These are phyloP conservation scores for Drosophila kepulauana DNA, from an alignment of 1,140 invertebrate genomes.

Conservation along the genomic window DNA sequence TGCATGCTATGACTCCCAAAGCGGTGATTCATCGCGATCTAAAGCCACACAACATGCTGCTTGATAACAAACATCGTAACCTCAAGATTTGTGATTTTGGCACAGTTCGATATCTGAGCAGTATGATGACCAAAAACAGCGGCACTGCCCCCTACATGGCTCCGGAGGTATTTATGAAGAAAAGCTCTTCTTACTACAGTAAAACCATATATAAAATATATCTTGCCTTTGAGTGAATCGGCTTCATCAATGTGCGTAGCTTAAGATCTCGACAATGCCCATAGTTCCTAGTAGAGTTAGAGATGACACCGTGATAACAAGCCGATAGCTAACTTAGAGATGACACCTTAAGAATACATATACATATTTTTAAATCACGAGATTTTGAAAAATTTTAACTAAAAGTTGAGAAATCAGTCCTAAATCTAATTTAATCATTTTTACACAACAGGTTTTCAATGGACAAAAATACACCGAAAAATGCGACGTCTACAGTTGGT, in stretches of 20 bases:
- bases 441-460: conserved; percentile 14
- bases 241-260: no score
- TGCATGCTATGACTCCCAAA: conserved; percentile 16
- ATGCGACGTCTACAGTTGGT: conserved; percentile 43
- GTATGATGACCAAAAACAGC: neutral
- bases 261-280: no score
- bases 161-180: conserved; percentile 27
- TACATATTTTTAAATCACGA: no score
- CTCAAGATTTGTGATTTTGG: conserved; percentile 39
- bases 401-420: no score
- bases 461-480: conserved; percentile 15
- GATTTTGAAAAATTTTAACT: no score
- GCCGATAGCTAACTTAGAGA: no score
- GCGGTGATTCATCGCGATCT: conserved; percentile 37
- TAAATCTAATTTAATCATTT: no score
- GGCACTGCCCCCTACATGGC: conserved; percentile 32
- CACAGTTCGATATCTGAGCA: neutral
- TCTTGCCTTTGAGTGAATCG: no score
- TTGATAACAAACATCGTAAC: neutral
- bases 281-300: no score
- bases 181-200: neutral
- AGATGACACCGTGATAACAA: no score
- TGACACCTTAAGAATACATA: no score
- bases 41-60: conserved; percentile 15
- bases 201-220: no score